Evolutionary conservation across 2,797 vertebrate genomes (phyloP), one percentile per base, ranked within the genome.

Genomic region (Urosaurus nigricauda): DNA sequence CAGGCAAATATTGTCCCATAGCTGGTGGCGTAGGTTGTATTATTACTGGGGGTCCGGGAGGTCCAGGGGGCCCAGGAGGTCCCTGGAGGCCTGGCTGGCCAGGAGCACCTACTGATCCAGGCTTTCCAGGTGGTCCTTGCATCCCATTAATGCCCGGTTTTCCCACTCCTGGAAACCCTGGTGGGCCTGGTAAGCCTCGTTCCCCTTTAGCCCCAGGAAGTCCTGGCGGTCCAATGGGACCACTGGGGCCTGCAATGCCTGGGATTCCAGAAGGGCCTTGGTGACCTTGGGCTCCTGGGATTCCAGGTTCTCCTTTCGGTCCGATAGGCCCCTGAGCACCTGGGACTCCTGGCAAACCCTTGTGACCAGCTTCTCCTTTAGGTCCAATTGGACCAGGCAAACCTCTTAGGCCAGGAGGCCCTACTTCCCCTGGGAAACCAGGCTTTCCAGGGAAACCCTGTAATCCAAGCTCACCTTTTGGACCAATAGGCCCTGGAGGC

Each of bases 181-280:
- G 98, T 83, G 98, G 97, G 0, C 99, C 99, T 0, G 98, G 96
- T 58, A 94, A 90, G 5, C 99, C 99, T 0, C 95, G 97, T 90
- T 99, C 98, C 0, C 99, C 99, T 95, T 99, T 99, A 0, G 93
- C 96, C 4, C 99, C 99, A 0, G 98, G 98, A 89, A 97, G 94
- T 35, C 99, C 99, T 0, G 98, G 98, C 60, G 98, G 98, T 29
- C 99, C 99, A 19, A 99, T 98, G 86, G 98, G 98, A 16, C 99
- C 99, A 0, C 98, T 97, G 47, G 98, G 98, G 82, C 99, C 99
- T 1, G 96, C 94, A 14, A 98, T 97, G 83, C 99, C 99, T 0
- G 99, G 99, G 90, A 99, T 99, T 91, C 99, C 99, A 0, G 97
- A 96, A 70, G 98, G 97, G 1, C 99, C 99, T 92, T 98, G 98